A percentile compares a stretch with the other conserved stretches of the same genome.
Evolutionary conservation across 92 coral and sea anemone genomes (phyloP).

Genomic region (Bergia puertoricense): DNA sequence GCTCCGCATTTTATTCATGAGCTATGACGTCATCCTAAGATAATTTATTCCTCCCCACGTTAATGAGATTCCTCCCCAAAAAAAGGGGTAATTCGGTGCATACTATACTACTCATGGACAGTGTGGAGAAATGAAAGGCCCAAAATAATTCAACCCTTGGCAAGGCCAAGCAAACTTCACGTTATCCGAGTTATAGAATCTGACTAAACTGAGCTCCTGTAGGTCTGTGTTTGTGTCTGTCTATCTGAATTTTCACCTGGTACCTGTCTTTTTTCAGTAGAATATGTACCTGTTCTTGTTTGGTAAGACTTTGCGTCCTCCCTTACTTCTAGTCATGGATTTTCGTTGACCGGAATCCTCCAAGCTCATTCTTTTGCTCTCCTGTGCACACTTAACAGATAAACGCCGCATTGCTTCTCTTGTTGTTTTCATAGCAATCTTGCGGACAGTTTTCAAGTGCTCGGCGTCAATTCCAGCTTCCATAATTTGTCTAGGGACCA

Average conservation of each 20-base stretch:
- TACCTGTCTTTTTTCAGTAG: background rate
- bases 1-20: no score
- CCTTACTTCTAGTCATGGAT: background rate
- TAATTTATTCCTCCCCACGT: no score
- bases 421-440: slow-evolving; percentile 62
- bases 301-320: slow-evolving; percentile 20
- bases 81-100: no score
- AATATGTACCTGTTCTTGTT: background rate
- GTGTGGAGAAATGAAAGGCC: no score
- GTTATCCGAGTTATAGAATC: background rate
- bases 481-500: slow-evolving; percentile 63
- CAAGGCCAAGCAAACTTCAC: no score
- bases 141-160: no score
- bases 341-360: background rate
- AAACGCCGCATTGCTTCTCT: slow-evolving; percentile 66
- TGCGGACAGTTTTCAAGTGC: slow-evolving; percentile 57
- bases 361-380: background rate
- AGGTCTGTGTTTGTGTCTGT: background rate
- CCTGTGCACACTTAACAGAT: slow-evolving; percentile 52
- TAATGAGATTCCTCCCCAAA: no score
- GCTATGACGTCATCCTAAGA: no score
- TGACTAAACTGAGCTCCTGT: background rate
- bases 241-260: background rate
- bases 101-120: no score
- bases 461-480: slow-evolving; percentile 65